Conservation (phyloP, 2,113 vertebrate species). For the Triplophysa rosa region DNA sequence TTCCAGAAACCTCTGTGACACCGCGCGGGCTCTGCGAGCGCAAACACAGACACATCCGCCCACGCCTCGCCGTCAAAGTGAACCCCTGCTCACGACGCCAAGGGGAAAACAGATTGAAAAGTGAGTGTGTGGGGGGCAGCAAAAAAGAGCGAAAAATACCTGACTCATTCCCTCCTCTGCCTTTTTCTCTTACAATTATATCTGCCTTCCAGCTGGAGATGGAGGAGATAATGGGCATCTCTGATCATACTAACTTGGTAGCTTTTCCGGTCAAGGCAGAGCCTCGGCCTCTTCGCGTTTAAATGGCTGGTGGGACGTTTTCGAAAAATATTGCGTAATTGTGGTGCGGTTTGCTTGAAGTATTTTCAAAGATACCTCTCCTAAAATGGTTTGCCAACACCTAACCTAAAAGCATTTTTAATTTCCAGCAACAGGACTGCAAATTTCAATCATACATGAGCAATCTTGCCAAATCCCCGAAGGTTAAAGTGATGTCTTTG, state of each 20-base stretch:
- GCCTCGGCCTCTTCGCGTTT: constrained; percentile 12
- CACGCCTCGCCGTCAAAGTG: constrained; percentile 68
- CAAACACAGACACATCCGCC: constrained; percentile 75
- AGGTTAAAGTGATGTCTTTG: constrained; percentile 42
- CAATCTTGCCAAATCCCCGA: constrained; percentile 29
- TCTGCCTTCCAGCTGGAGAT: constrained; percentile 35
- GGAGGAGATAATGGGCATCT: constrained; percentile 32
- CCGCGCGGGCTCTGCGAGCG: constrained; percentile 65
- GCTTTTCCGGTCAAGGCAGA: constrained; percentile 31
- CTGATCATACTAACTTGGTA: constrained; percentile 21
- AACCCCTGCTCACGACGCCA: constrained; percentile 68
- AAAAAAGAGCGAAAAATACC: constrained; percentile 57
- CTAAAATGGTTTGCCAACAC: no score
- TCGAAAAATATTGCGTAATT: background rate
- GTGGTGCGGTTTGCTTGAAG: background rate
- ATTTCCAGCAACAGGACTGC: constrained; percentile 13
- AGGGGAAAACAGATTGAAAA: constrained; percentile 68
- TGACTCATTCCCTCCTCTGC: constrained; percentile 55
- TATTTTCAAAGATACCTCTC: background rate
- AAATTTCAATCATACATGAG: background rate
- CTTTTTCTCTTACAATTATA: constrained; percentile 40
- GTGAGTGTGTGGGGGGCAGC: constrained; percentile 55
- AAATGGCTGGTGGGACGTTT: background rate
- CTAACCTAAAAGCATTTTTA: background rate
- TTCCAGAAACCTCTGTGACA: constrained; percentile 56